A percentile compares a stretch with the other conserved stretches of the same genome.
Evolutionary conservation across 2,113 vertebrate species (phyloP).

Genomic region (Rhagologus leucostigma): DNA sequence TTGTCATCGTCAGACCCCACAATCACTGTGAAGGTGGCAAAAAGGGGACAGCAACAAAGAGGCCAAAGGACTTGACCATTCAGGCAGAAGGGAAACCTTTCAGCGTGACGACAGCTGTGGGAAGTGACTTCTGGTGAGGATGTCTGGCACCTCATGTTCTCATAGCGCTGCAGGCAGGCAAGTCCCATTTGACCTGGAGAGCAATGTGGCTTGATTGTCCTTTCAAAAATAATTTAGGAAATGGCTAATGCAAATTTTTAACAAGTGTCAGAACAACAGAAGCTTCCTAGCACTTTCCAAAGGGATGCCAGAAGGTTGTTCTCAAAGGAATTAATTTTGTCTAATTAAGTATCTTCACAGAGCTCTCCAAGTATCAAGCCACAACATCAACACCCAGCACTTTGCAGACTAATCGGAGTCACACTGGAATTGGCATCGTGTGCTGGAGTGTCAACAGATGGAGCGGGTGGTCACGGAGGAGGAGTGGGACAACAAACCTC

Average conservation of each 20-base stretch:
- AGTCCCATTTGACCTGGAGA: neutral
- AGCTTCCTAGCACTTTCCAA: neutral
- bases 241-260: neutral
- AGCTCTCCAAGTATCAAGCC: slow-evolving; percentile 21
- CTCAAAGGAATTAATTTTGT: slow-evolving; percentile 37
- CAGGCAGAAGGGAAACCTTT: neutral
- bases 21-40: neutral
- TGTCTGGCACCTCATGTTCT: neutral
- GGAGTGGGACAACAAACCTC: neutral
- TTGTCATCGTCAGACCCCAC: neutral
- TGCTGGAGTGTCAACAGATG: neutral
- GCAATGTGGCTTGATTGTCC: neutral
- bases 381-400: slow-evolving; percentile 21
- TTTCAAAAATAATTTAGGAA: neutral
- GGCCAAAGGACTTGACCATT: neutral
- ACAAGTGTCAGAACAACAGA: neutral
- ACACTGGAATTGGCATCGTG: neutral
- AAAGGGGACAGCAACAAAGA: neutral
- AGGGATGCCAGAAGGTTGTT: slow-evolving; percentile 19
- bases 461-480: neutral
- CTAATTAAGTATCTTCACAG: slow-evolving; percentile 27
- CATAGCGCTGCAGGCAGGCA: neutral
- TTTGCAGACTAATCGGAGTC: neutral
- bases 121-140: neutral
- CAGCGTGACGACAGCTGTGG: neutral